Evolutionary conservation across 1,140 invertebrate species (phyloP).

Genomic region (Musca domestica): DNA sequence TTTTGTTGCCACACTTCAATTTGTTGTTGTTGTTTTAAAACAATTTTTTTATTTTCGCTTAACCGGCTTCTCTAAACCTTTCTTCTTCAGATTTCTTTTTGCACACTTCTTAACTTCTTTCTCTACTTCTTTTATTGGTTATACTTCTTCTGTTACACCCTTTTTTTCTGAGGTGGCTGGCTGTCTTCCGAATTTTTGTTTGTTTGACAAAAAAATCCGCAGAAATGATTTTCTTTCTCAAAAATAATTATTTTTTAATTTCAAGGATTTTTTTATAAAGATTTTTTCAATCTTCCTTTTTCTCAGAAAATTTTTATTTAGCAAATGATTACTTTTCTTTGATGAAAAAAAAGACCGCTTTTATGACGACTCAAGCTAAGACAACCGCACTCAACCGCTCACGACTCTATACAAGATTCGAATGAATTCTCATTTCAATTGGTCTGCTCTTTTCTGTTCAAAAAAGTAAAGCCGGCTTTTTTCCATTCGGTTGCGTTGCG

Average conservation of each 20-base stretch:
- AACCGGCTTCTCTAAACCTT: not conserved
- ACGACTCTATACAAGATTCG: slow-evolving; percentile 41
- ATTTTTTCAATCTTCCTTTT: slow-evolving; percentile 1
- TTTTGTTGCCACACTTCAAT: slow-evolving; percentile 2
- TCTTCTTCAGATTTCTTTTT: not conserved
- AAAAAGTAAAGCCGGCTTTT: slow-evolving; percentile 20
- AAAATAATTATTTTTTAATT: not conserved
- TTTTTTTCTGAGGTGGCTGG: not conserved
- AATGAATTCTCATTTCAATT: slow-evolving; percentile 32
- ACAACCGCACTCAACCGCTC: slow-evolving; percentile 35
- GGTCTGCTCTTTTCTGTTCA: slow-evolving; percentile 14
- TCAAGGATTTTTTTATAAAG: slow-evolving; percentile 9
- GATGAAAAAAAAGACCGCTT: not conserved
- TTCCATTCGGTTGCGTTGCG: no score
- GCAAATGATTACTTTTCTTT: not conserved
- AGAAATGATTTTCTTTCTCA: not conserved
- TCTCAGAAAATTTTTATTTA: slow-evolving; percentile 2
- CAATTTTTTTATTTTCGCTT: not conserved
- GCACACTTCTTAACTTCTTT: not conserved
- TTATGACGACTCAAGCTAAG: not conserved
- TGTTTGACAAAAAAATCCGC: not conserved
- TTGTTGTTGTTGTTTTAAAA: not conserved
- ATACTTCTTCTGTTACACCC: not conserved
- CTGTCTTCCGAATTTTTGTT: not conserved
- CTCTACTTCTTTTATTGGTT: not conserved